Evolutionary conservation across 2,797 vertebrate genomes (phyloP), one percentile per base, ranked within the genome.

Genomic region (Loris lydekkerianus): DNA sequence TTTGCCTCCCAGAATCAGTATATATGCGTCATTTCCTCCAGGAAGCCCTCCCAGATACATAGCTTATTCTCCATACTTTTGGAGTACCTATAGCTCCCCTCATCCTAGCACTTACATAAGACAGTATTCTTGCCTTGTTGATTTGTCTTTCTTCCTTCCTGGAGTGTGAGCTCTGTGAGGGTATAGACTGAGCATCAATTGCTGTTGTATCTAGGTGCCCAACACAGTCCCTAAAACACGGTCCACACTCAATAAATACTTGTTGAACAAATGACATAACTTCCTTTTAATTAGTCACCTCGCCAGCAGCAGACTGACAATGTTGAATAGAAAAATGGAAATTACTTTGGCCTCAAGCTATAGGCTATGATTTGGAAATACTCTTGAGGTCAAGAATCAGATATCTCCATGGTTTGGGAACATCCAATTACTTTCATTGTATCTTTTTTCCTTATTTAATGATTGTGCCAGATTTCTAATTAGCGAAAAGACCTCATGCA

Each of bases 391-490:
- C 81, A 83, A 96, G 93, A 96, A 96, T 92, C 92, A 80, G 92
- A 65, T 92, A 83, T 25, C 15, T 15, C 73, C 53, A 5, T 92
- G 86, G 73, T 84, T 73, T 92, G 97, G 88, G 97, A 96, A 75
- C 96, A 96, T 95, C 70, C 85, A 80, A 40, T 97, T 97, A 92
- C 95, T 8, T 95, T 92, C 82, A 89, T 31, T 89, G 65, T 60
- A 31, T 93, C 65, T 91, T 67, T 67, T 4, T 5, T 0, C 63
- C 37, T 77, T 93, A 90, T 92, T 95, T 92, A 97, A 95, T 95
- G 89, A 94, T 78, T 89, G 89, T 96, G 94, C 81, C 90, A 87
- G 92, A 96, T 97, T 97, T 94, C 96, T 97, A 96, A 96, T 97
- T 96, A 97, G 90, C 85, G 95, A 77, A 89, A 95, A 92, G 86